Evolutionary conservation across 2,113 vertebrate species (phyloP).

Genomic region (Fukomys damarensis): DNA sequence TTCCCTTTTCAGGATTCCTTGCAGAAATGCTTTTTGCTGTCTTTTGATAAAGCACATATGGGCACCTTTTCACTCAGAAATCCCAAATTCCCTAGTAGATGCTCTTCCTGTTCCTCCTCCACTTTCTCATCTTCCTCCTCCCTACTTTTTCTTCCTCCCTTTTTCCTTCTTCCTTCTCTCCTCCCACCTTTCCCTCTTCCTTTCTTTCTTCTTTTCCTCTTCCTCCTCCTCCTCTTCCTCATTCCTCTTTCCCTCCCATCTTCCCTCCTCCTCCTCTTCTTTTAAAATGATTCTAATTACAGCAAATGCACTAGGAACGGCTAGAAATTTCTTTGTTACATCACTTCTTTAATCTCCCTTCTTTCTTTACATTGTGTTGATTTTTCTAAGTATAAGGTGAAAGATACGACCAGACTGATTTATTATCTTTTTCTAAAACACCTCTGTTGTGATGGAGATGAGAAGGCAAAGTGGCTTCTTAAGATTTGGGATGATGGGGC

Average conservation of each 20-base stretch:
- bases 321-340: not conserved
- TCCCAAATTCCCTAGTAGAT: too few relatives aligned
- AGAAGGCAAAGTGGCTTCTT: not conserved
- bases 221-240: too few relatives aligned
- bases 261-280: not conserved
- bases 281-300: not conserved
- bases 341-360: not conserved
- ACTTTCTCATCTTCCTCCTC: not conserved
- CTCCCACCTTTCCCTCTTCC: too few relatives aligned
- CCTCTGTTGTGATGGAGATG: not conserved
- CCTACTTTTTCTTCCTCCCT: too few relatives aligned
- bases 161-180: not conserved
- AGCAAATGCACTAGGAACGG: not conserved
- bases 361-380: not conserved
- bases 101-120: not conserved
- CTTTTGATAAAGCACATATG: not conserved
- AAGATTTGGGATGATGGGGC: not conserved
- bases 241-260: not conserved
- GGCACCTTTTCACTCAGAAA: not conserved
- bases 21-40: not conserved
- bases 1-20: not conserved
- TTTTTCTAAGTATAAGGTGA: not conserved
- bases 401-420: not conserved
- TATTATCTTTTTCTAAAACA: not conserved
- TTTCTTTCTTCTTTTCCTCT: not conserved